A percentile compares a stretch with the other conserved stretches of the same genome.
These are phyloP conservation scores for Bellardia pandia DNA, from an alignment of 2,888 invertebrate genomes.

Conservation along the genomic window DNA sequence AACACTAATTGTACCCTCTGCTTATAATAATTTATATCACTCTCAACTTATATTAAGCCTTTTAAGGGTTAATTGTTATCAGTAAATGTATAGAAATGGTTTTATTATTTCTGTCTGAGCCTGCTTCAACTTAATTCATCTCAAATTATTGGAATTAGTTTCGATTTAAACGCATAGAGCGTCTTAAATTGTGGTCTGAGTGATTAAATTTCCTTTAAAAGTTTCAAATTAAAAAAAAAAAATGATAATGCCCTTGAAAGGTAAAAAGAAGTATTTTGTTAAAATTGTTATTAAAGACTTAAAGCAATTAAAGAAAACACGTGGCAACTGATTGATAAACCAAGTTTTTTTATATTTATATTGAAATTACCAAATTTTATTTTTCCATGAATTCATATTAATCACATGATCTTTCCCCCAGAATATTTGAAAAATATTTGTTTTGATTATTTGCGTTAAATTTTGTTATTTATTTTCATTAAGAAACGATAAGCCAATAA, in stretches of 20 bases:
- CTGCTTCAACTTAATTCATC: background rate
- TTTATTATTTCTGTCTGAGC: background rate
- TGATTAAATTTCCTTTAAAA: background rate
- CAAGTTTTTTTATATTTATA: too few species aligned
- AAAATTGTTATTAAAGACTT: background rate
- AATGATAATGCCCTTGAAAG: background rate
- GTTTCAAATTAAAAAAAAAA: background rate
- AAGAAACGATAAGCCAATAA: too few species aligned
- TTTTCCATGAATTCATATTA: too few species aligned
- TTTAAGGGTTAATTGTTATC: conserved; percentile 37
- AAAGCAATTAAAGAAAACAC: background rate
- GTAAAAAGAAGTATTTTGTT: background rate
- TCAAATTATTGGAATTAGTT: conserved; percentile 10
- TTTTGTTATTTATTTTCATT: too few species aligned
- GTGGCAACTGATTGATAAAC: too few species aligned
- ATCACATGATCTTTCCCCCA: too few species aligned
- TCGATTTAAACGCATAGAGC: background rate
- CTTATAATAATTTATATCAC: too few species aligned
- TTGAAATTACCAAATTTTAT: too few species aligned
- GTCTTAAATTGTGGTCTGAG: background rate
- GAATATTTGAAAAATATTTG: too few species aligned
- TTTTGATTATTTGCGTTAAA: too few species aligned
- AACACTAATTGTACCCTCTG: too few species aligned
- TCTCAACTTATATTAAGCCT: too few species aligned
- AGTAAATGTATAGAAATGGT: background rate